A percentile compares a stretch with the other conserved stretches of the same genome.
Conservation (phyloP, 35 echinoderm and acorn worm genomes). For the Apostichopus californicus region DNA sequence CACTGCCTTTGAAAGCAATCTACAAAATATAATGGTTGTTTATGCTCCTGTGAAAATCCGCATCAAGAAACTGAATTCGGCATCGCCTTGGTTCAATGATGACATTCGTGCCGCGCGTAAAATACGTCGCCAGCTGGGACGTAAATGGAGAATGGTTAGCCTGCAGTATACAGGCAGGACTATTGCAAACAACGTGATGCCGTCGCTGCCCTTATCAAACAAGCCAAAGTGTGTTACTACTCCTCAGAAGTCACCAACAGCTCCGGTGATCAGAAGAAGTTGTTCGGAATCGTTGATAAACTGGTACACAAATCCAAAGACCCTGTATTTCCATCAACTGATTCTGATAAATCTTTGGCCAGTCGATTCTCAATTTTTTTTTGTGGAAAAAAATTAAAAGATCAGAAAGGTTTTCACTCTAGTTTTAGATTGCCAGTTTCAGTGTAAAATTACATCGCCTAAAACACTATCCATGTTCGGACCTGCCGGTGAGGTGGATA, state of each 20-base stretch:
- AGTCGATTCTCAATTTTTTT: neutral
- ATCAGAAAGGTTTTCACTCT: neutral
- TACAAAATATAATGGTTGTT: neutral
- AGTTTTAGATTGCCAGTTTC: neutral
- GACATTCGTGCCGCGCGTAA: slow-evolving; percentile 29
- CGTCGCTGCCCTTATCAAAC: too few species aligned
- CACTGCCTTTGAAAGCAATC: neutral
- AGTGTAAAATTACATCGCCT: neutral
- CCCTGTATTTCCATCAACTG: neutral
- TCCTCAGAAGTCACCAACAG: neutral
- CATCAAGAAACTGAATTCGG: neutral
- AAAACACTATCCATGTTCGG: neutral
- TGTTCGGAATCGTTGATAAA: slow-evolving; percentile 37
- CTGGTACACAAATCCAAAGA: neutral
- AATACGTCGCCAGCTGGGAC: slow-evolving; percentile 28
- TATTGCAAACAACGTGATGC: slow-evolving; percentile 21
- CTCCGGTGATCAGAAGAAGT: slow-evolving; percentile 44
- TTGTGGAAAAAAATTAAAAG: neutral
- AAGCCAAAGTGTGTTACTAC: neutral
- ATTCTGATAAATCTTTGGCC: neutral
- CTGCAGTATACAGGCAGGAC: slow-evolving; percentile 37
- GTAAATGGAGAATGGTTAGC: slow-evolving; percentile 38
- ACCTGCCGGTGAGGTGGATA: neutral
- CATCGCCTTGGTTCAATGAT: slow-evolving; percentile 25
- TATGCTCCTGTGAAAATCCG: neutral